These are phyloP conservation scores for Sinohyriopsis cumingii DNA, from an alignment of 2,888 invertebrate genomes.

Conservation along the genomic window DNA sequence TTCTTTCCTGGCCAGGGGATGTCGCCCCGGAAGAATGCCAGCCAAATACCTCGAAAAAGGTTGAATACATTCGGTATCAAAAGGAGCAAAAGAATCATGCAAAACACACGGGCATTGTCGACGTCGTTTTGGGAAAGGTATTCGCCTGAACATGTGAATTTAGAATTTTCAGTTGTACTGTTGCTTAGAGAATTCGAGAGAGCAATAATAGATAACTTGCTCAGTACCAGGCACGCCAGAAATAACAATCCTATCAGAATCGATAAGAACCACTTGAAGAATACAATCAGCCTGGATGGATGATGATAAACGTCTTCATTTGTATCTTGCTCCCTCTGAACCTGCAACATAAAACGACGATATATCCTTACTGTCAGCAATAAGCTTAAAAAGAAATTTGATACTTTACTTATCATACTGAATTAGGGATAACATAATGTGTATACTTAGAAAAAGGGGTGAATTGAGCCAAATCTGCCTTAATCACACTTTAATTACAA, in stretches of 20 bases:
- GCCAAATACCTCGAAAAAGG: conserved; percentile 45
- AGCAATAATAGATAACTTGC: conserved; percentile 38
- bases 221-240: conserved; percentile 25
- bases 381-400: too few relatives aligned
- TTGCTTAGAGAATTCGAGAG: conserved; percentile 15
- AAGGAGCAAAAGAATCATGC: conserved; percentile 35
- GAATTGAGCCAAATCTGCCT: too few relatives aligned
- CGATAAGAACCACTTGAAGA: conserved; percentile 48
- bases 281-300: conserved; percentile 28
- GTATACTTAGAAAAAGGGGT: too few relatives aligned
- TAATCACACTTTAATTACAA: too few relatives aligned
- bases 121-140: background rate
- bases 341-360: too few relatives aligned
- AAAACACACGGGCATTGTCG: conserved; percentile 14
- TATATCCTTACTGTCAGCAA: too few relatives aligned
- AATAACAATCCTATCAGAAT: conserved; percentile 25
- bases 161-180: too few relatives aligned
- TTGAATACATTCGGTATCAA: conserved; percentile 47
- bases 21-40: conserved; percentile 38
- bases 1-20: conserved; percentile 53
- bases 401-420: too few relatives aligned
- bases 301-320: conserved; percentile 10
- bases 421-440: too few relatives aligned
- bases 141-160: background rate
- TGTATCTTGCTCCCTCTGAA: background rate